Base-by-base conservation (phyloP, 2,797 vertebrate species). In the Artibeus lituratus region DNA sequence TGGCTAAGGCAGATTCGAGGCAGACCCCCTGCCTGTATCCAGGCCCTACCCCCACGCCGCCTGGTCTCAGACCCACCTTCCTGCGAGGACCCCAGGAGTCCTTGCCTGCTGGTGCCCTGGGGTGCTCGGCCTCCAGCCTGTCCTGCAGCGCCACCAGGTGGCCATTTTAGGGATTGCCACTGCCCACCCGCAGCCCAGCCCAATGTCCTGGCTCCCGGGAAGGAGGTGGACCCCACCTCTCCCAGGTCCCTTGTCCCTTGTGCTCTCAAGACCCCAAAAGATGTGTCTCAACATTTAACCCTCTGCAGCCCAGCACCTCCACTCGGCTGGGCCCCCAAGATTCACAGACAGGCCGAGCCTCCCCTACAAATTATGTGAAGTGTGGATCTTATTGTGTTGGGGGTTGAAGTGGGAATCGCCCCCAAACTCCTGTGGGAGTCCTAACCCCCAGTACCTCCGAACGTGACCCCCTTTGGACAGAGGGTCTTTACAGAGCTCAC, bases 121-220 rank as follows among this genome's bases (percentile, higher is more conserved):
- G 29, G 29, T 10, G 29, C 62, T n/a, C 39, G 0, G 22, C 39
- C 70, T 12, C 39, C 59, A 47, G 39, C 51, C 87, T 73, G 77
- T 94, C 95, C 97, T 93, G 73, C 90, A 88, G 95, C 35, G 81
- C 97, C 97, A 90, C 94, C 82, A 0, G 2, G 92, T 96, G 97
- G 77, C 59, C 59, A 0, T 5, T 1, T 0, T 1, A 9, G 22
- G n/a, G 2, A 10, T 32, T 18, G n/a, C 77, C 4, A 10, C 85
- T 15, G 53, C 24, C n/a, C 0, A 3, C 4, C 22, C 0, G 4
- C 14, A 10, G 59, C 26, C 10, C 0, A 22, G 1, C 29, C 53
- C 37, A 14, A 8, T 3, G 10, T 11, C 26, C 0, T 7, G 37
- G 37, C 51, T 39, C 10, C 49, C 82, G 0, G 37, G 7, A 15